Percentiles rank a stretch among this genome's conserved stretches.
Evolutionary conservation across 2,888 invertebrate genomes (phyloP).

Genomic region (Philonicus albiceps): DNA sequence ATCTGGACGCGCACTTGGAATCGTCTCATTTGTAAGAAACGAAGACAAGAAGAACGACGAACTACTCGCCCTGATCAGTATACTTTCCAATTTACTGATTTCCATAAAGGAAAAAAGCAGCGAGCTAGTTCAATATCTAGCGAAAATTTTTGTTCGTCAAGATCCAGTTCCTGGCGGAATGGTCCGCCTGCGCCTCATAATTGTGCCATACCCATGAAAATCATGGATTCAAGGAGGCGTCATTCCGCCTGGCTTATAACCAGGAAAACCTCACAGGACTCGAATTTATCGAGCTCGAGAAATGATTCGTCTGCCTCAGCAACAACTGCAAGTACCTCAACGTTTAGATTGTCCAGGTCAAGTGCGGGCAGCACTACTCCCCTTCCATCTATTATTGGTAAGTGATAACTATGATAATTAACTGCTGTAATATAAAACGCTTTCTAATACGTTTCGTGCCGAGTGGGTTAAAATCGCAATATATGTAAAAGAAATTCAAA

Average conservation of each 20-base stretch:
- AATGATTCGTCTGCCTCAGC: constrained; percentile 93
- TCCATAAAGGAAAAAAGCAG: constrained; percentile 75
- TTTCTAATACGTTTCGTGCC: no score
- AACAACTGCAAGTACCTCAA: constrained; percentile 88
- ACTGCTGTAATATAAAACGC: not conserved
- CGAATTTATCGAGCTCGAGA: constrained; percentile 86
- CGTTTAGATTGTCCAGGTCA: constrained; percentile 87
- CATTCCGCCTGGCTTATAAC: constrained; percentile 90
- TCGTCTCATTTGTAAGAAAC: constrained; percentile 58
- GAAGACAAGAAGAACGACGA: constrained; percentile 58
- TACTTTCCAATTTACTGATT: constrained; percentile 78
- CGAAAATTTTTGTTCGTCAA: constrained; percentile 88
- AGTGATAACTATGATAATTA: not conserved
- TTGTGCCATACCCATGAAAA: constrained; percentile 78
- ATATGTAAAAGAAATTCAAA: not conserved
- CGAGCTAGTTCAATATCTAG: constrained; percentile 85
- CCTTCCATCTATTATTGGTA: constrained; percentile 61
- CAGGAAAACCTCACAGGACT: constrained; percentile 91
- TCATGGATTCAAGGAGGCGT: constrained; percentile 78
- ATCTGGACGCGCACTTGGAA: constrained; percentile 62
- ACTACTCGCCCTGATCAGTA: constrained; percentile 71
- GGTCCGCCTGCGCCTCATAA: constrained; percentile 70
- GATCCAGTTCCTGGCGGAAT: constrained; percentile 88
- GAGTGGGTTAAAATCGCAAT: no score
- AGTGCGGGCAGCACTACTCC: constrained; percentile 70